phyloP scores from a whole-genome alignment of 2,888 invertebrate genomes.

The Eupithecia subfuscata region DNA sequence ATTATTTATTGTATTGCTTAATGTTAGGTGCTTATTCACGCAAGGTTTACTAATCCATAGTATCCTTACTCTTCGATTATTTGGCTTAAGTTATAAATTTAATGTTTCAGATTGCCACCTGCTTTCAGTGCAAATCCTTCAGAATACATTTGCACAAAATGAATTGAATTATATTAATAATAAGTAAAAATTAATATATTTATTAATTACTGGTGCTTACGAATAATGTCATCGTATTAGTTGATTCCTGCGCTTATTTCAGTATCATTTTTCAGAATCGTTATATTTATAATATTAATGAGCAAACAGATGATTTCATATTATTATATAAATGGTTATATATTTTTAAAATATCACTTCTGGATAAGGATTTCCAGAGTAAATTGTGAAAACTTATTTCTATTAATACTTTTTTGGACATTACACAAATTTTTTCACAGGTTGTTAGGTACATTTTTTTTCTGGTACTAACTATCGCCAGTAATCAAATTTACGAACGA shows the following conservation, averaged over 20 bases:
- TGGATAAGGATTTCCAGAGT: background rate
- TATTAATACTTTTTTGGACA: background rate
- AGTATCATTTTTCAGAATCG: background rate
- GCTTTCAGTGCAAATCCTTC: slow-evolving; percentile 8
- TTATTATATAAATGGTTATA: background rate
- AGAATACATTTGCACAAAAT: slow-evolving; percentile 18
- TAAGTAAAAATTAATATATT: background rate
- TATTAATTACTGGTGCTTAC: slow-evolving; percentile 20
- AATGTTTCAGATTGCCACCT: background rate
- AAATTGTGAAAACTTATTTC: background rate
- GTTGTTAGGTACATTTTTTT: background rate
- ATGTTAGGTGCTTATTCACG: background rate
- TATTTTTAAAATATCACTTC: background rate
- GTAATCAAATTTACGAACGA: background rate
- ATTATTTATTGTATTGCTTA: background rate
- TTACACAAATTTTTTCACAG: background rate
- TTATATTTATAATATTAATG: background rate
- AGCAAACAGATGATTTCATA: background rate
- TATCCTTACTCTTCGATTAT: background rate
- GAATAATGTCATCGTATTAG: slow-evolving; percentile 14
- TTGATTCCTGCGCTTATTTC: slow-evolving; percentile 9
- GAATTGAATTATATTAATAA: slow-evolving; percentile 24
- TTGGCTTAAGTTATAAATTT: background rate
- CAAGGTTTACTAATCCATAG: background rate
- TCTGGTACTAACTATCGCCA: background rate